phyloP scores from a whole-genome alignment of 2,888 invertebrate species.

The Cantharis rufa region DNA sequence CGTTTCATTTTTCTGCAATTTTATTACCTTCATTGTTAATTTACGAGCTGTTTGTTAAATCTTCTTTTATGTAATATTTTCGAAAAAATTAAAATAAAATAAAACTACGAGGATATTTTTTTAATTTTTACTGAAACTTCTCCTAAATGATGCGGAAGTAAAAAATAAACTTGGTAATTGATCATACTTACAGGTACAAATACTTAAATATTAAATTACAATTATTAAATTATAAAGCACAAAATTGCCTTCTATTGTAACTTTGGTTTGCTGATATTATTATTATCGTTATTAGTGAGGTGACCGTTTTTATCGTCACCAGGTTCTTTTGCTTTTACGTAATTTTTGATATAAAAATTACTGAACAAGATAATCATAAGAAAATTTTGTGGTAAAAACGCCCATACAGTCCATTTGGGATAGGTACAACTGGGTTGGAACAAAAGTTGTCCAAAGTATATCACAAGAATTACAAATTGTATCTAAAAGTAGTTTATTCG shows the following conservation, averaged over 20 bases:
- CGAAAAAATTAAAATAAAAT: background rate
- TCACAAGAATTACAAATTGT: conserved; percentile 66
- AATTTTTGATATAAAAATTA: conserved; percentile 70
- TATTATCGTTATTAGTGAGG: background rate
- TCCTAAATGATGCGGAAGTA: background rate
- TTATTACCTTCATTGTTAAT: background rate
- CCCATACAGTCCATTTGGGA: conserved; percentile 60
- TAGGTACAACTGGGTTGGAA: conserved; percentile 62
- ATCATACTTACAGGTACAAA: background rate
- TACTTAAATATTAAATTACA: background rate
- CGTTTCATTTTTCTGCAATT: background rate
- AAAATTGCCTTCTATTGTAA: background rate
- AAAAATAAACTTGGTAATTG: background rate
- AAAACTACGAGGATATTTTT: background rate
- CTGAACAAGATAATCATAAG: conserved; percentile 69
- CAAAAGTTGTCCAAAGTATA: conserved; percentile 59
- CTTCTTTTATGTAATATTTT: background rate
- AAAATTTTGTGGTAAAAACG: conserved; percentile 67
- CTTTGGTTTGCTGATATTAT: background rate
- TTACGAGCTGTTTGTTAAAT: background rate
- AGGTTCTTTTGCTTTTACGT: conserved; percentile 44
- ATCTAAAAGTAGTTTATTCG: conserved; percentile 50
- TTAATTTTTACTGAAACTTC: background rate
- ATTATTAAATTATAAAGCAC: background rate
- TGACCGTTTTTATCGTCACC: background rate